Conservation (phyloP, 2,113 vertebrate genomes). For the Sterrhoptilus dennistouni region DNA sequence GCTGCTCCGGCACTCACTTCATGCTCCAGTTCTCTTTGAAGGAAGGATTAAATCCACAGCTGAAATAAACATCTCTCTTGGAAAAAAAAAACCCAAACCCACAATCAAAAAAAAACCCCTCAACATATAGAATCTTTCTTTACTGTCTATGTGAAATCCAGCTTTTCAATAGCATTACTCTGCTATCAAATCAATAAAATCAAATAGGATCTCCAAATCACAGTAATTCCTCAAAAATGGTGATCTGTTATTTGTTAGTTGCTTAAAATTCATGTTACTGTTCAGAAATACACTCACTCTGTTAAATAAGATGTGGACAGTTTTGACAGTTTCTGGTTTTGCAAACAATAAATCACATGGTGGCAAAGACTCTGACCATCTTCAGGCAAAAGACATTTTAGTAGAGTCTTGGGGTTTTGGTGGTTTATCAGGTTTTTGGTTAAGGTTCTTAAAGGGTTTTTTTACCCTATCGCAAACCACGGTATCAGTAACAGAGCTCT, state of each 20-base stretch:
- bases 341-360: not conserved
- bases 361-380: not conserved
- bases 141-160: not conserved
- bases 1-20: not conserved
- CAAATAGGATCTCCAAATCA: not conserved
- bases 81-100: not conserved
- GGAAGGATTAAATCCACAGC: conserved; percentile 36
- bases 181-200: conserved; percentile 31
- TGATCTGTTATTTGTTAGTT: not conserved
- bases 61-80: not conserved
- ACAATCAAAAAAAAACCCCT: accelerated
- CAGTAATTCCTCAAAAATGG: not conserved
- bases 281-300: not conserved
- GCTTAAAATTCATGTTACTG: not conserved
- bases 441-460: not conserved
- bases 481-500: not conserved
- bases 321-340: not conserved
- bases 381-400: not conserved
- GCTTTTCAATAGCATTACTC: conserved; percentile 5
- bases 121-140: not conserved
- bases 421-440: not conserved
- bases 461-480: not conserved
- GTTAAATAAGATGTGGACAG: not conserved
- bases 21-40: conserved; percentile 14
- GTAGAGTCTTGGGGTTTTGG: not conserved